Percentiles rank a stretch among this genome's conserved stretches.
Evolutionary conservation across 2,888 invertebrate species (phyloP).

Genomic region (Conus canariensis): DNA sequence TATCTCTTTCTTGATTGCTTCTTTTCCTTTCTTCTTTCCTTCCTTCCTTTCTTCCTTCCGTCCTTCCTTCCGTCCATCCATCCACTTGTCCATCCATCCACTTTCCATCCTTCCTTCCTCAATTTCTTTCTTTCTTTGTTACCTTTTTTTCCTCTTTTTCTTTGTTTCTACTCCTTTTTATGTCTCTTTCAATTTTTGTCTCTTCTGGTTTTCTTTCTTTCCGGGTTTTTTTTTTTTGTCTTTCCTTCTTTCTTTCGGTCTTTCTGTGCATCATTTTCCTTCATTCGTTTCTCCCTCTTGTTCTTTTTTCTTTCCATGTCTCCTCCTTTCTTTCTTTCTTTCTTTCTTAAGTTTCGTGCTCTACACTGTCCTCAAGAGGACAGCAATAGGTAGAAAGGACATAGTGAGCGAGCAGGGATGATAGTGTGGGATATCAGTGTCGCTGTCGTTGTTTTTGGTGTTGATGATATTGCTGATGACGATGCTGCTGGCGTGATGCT

Average conservation of each 20-base stretch:
- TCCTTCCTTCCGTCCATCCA: neutral
- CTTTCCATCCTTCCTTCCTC: too few species aligned
- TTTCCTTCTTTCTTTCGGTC: too few species aligned
- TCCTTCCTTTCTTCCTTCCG: neutral
- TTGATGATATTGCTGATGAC: neutral
- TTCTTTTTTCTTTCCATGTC: neutral
- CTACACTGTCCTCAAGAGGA: too few species aligned
- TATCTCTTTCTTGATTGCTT: neutral
- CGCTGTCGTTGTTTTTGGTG: neutral
- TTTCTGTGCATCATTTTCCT: too few species aligned
- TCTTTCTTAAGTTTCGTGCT: neutral
- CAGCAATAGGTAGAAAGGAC: too few species aligned
- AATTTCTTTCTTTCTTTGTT: too few species aligned
- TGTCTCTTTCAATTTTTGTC: neutral
- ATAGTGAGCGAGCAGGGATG: too few species aligned
- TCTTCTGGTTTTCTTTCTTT: too few species aligned
- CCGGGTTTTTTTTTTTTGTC: too few species aligned
- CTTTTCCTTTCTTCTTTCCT: neutral
- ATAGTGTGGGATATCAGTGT: neutral
- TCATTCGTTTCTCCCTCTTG: too few species aligned
- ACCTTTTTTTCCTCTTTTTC: too few species aligned
- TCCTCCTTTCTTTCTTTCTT: neutral
- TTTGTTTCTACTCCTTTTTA: neutral
- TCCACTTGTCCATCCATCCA: neutral
- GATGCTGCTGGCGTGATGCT: neutral